Evolutionary conservation across 2,797 vertebrate species (phyloP).

Genomic region (Gambelia wislizenii): DNA sequence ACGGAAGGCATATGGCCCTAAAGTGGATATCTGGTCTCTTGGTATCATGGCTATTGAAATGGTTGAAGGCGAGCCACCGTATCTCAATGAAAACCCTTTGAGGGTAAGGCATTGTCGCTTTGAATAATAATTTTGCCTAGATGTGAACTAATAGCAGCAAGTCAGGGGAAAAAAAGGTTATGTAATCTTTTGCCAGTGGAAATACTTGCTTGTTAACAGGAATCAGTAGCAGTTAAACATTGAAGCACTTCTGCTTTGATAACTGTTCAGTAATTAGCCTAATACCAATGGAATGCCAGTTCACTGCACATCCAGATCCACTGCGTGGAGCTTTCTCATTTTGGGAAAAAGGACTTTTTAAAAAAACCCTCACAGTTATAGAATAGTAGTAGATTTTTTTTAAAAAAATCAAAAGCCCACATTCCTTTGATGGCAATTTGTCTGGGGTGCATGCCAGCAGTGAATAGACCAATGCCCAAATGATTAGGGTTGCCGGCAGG

Average conservation of each 20-base stretch:
- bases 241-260: not conserved
- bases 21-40: constrained; percentile 98
- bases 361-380: not conserved
- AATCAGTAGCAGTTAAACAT: not conserved
- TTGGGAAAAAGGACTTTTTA: not conserved
- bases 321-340: not conserved
- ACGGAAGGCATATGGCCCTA: constrained; percentile 95
- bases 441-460: not conserved
- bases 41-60: constrained; percentile 99
- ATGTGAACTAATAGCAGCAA: not conserved
- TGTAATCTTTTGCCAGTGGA: not conserved
- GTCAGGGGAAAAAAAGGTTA: not conserved
- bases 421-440: not conserved
- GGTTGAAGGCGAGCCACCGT: constrained; percentile 97
- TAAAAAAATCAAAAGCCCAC: too few species aligned
- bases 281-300: not conserved
- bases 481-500: not conserved
- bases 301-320: not conserved
- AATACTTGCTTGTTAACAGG: not conserved
- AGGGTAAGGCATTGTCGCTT: constrained; percentile 83
- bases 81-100: constrained; percentile 97
- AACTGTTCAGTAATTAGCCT: not conserved
- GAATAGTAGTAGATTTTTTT: not conserved
- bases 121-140: not conserved
- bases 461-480: not conserved